phyloP scores from a whole-genome alignment of 2,113 vertebrate species.

The Pipra filicauda region DNA sequence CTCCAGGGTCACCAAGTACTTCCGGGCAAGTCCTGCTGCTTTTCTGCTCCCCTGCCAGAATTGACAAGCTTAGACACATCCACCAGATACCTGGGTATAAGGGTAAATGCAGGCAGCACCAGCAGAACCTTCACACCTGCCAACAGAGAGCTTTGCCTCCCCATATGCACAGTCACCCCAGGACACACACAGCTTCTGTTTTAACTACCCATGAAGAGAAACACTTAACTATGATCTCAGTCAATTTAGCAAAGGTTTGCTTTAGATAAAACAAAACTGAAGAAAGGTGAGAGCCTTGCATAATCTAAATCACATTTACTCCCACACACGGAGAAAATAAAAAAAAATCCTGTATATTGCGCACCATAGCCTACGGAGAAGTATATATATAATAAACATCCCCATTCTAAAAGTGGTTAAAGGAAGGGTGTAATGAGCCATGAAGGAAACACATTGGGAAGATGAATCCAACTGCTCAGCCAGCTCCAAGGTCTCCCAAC shows the following conservation, averaged over 20 bases:
- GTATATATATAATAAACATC: background rate
- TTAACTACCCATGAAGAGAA: background rate
- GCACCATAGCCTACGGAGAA: background rate
- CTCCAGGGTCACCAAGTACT: background rate
- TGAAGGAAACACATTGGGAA: background rate
- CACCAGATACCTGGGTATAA: background rate
- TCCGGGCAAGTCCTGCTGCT: background rate
- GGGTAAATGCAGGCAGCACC: background rate
- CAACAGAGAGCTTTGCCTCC: background rate
- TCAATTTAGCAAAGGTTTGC: background rate
- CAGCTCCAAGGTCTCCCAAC: background rate
- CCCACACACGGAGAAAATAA: background rate
- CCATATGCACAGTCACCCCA: background rate
- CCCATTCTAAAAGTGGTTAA: background rate
- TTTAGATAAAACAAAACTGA: background rate
- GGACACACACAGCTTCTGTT: background rate
- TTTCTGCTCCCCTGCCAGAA: background rate
- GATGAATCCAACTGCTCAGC: background rate
- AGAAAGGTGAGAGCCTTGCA: background rate
- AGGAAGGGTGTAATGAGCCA: background rate
- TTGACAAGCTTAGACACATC: accelerated
- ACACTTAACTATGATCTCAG: background rate
- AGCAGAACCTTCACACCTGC: background rate
- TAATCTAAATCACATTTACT: background rate
- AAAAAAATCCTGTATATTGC: background rate